A percentile compares a stretch with the other conserved stretches of the same genome.
These are phyloP conservation scores for Salticus scenicus DNA, from an alignment of 2,888 invertebrate genomes.

Conservation along the genomic window DNA sequence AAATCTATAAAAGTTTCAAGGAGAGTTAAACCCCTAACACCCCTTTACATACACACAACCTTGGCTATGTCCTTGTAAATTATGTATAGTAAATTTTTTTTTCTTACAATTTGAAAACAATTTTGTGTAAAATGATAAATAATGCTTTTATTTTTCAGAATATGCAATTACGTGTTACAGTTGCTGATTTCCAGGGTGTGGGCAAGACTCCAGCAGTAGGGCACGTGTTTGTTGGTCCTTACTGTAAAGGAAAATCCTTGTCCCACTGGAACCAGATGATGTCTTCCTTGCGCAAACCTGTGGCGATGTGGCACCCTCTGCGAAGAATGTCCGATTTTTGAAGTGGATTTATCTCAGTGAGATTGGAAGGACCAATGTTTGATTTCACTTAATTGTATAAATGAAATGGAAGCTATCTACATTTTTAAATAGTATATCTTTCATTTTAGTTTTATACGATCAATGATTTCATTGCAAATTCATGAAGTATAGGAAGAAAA, in stretches of 20 bases:
- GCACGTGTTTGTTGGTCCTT: slow-evolving; percentile 86
- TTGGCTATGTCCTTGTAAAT: no score
- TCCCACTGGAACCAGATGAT: slow-evolving; percentile 91
- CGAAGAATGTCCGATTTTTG: slow-evolving; percentile 74
- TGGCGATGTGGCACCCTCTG: slow-evolving; percentile 89
- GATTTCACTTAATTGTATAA: not conserved
- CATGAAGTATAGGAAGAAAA: no score
- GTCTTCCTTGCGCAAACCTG: slow-evolving; percentile 85
- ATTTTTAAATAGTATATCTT: not conserved
- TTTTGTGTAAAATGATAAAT: no score
- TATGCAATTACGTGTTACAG: slow-evolving; percentile 83
- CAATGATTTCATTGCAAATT: no score
- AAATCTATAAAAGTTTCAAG: no score
- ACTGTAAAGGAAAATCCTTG: slow-evolving; percentile 84
- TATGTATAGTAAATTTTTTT: no score
- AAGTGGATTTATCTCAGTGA: not conserved
- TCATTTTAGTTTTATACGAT: no score
- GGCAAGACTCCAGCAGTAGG: slow-evolving; percentile 83
- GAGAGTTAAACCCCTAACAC: no score
- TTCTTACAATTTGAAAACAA: no score
- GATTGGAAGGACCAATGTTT: not conserved
- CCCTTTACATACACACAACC: no score
- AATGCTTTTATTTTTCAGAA: slow-evolving; percentile 78
- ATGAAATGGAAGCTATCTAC: not conserved
- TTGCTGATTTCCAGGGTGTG: slow-evolving; percentile 78